phyloP scores from a whole-genome alignment of 2,113 vertebrate species.

The Triplophysa dalaica region DNA sequence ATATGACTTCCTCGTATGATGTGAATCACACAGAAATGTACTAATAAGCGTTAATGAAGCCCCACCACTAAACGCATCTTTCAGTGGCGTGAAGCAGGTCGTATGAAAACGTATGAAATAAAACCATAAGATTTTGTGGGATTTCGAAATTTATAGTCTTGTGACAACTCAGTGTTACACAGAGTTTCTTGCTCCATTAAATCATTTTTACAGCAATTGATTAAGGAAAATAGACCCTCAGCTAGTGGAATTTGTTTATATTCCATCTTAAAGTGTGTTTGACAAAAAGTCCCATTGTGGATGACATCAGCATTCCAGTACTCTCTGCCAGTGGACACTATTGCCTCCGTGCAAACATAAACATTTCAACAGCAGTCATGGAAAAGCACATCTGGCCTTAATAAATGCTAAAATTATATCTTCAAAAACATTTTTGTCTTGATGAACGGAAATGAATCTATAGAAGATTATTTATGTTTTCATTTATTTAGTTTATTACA shows the following conservation, averaged over 20 bases:
- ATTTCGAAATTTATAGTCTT: too few species aligned
- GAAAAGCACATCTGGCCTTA: slow-evolving; percentile 37
- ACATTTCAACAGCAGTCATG: slow-evolving; percentile 11
- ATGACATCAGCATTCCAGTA: slow-evolving; percentile 27
- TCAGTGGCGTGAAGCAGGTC: too few species aligned
- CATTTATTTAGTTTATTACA: background rate
- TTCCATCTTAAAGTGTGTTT: slow-evolving; percentile 28
- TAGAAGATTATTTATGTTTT: background rate
- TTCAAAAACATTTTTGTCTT: background rate
- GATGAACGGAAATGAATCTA: too few species aligned
- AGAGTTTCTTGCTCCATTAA: background rate
- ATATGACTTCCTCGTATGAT: too few species aligned
- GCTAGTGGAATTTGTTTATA: slow-evolving; percentile 20
- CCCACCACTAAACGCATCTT: too few species aligned
- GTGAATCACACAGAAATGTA: too few species aligned
- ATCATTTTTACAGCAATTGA: background rate
- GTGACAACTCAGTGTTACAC: too few species aligned
- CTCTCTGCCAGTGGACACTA: background rate
- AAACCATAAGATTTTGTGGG: too few species aligned
- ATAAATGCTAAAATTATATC: slow-evolving; percentile 9
- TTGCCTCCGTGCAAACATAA: slow-evolving; percentile 3
- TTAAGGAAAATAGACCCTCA: background rate
- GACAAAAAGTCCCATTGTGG: slow-evolving; percentile 21
- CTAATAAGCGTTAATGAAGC: too few species aligned
- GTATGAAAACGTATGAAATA: too few species aligned